Evolutionary conservation across 2,113 vertebrate species (phyloP).

Genomic region (Electrona antarctica): DNA sequence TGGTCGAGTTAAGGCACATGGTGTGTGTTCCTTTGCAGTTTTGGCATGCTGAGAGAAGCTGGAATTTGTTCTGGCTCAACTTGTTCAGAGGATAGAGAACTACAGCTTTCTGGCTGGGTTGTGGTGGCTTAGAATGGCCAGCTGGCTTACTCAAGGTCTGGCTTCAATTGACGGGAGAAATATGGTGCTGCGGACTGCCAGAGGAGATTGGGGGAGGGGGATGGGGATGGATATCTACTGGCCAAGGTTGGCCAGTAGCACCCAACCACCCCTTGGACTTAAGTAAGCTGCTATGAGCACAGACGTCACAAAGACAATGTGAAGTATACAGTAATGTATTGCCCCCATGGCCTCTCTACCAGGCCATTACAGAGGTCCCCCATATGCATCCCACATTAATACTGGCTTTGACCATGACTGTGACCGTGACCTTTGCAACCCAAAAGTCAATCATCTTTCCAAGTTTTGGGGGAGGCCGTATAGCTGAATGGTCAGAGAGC

Average conservation of each 20-base stretch:
- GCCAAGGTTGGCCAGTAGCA: constrained; percentile 39
- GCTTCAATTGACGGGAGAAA: constrained; percentile 70
- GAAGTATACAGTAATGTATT: no score
- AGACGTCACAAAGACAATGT: no score
- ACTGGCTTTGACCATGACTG: no score
- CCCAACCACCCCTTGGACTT: constrained; percentile 20
- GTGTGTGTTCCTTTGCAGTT: constrained; percentile 30
- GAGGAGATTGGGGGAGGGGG: constrained; percentile 54
- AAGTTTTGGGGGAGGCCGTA: no score
- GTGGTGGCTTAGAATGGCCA: constrained; percentile 69
- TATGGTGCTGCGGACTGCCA: constrained; percentile 70
- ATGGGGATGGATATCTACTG: constrained; percentile 53
- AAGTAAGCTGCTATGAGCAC: no score
- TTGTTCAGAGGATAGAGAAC: constrained; percentile 50
- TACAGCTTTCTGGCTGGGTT: constrained; percentile 60
- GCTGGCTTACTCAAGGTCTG: constrained; percentile 68
- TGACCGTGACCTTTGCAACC: no score
- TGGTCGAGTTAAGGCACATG: background rate
- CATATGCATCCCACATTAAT: no score
- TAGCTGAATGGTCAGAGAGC: no score
- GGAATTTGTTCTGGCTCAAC: constrained; percentile 57
- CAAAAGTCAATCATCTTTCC: no score
- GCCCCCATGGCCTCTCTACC: no score
- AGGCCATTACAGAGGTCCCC: no score
- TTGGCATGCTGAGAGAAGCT: constrained; percentile 34